Evolutionary conservation across 1,140 invertebrate genomes (phyloP), one percentile per base, ranked within the genome.

Genomic region (Penaeus indicus): DNA sequence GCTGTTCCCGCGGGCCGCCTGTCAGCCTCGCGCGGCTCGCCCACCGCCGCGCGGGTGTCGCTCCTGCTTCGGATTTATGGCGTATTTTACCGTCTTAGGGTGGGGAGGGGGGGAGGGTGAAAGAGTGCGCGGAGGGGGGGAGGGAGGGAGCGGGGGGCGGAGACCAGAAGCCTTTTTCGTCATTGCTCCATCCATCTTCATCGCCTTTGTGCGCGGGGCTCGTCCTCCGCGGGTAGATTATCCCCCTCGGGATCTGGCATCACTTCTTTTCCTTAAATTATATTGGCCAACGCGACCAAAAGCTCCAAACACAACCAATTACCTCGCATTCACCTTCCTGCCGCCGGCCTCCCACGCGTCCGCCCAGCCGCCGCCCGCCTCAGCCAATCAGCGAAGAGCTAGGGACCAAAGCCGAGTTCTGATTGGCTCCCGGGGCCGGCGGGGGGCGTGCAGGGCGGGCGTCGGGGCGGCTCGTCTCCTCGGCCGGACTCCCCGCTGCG

Each of bases 221-320:
- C 78, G 47, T 38, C 86, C 79, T 82, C 82, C 82, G 79, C 54
- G 80, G 38, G 86, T 21, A 82, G 86, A 88, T 88, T 88, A 88
- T 88, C 86, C 86, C 60, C 54, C 54, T 11, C 16, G 54, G 61
- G 80, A 82, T 82, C 82, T 80, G 81, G 82, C 86, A 82, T 83
- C 79, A 62, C 63, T 72, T 88, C 86, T 88, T 87, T 54, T 87
- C 85, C 85, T 88, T 75, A 82, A 88, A 88, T 88, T 88, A 88
- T 88, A 88, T 88, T 88, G 86, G 86, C 81, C 86, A 88, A 82
- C 86, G 63, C 79, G 21, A 82, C 86, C 64, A 82, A 75, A 88
- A 82, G 86, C 63, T 78, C 82, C 82, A 54, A 75, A 88, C 86
- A 75, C 86, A 69, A 82, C 86, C 86, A 88, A 88, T 88, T 88